Base-by-base conservation (phyloP, 2,888 invertebrate species). In the Heterodera filipjevi region DNA sequence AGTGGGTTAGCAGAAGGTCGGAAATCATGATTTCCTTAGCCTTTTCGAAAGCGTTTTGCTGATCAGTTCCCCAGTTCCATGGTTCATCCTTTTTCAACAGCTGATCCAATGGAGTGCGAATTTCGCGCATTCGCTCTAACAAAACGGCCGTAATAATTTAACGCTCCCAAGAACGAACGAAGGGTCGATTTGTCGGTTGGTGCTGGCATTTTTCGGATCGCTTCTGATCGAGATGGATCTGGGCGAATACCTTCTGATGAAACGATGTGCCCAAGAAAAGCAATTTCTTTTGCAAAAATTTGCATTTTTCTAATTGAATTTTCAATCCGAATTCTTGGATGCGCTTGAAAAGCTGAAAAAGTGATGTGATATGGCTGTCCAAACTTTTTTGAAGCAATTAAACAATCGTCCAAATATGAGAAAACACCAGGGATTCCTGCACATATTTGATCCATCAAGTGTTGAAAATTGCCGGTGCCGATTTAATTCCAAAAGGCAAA, bases 1-100 rank as follows among this genome's bases (percentile, higher is more conserved):
- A 89, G 77, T 89, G 87, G 12, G 82, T 81, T 10, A 89, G 80
- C 8, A 87, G 81, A 16, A 82, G 68, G 22, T 84, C 82, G 16
- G 83, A 84, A 10, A 80, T 77, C 10, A 88, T 81, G 35, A 82
- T 66, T 32, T 76, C 19, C 79, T 88, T 89, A 0, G 84, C 80
- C 66, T 77, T 33, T 3, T 79, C 76, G 44, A 84, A 79, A 8
- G 83, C 77, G 0, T 59, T 44, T 27, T 78, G 78, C 14, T 77
- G 76, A n/a, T 79, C 68, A 0, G 27, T 8, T 10, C 73, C 44
- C 83, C 82, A 84, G 5, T 71, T 19, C 77, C 77, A 84, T 33
- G 2, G 5, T 6, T 39, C 66, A 39, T 82, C 71, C n/a, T 80
- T 77, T 33, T 77, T 66, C 10, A 80, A 33, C 2, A 81, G 76